Base-by-base conservation (phyloP, 2,797 vertebrate genomes). In the Melanogrammus aeglefinus region DNA sequence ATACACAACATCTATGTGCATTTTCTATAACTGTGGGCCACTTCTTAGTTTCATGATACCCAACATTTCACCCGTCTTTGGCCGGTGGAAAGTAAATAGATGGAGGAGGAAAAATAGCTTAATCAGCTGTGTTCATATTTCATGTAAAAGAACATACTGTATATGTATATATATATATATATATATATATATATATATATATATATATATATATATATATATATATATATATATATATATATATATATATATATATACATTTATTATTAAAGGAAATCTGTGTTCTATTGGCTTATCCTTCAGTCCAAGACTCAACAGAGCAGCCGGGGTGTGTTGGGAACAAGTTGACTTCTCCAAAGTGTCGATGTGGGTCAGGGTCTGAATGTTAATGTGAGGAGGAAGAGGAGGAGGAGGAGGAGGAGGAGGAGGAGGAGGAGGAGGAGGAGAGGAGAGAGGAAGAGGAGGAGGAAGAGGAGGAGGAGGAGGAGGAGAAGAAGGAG, bases 321-420 rank as follows among this genome's bases (percentile, higher is more conserved):
- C 78, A 89, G 83, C 41, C 76, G 77, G 84, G 70, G 70, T n/a
- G 70, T n/a, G 84, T 87, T 85, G 84, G 86, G 87, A 85, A 89
- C 91, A 88, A 90, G 84, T 86, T 82, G 38, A 84, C 74, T 87
- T 88, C 76, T 81, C 78, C 76, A 82, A 72, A 81, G 81, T 85
- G 39, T 73, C 88, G n/a, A n/a, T 85, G 85, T 89, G 90, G 90
- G 90, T 92, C 90, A 90, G 44, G 88, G 87, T 89, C 85, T 86
- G 73, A 82, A 75, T 81, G 85, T 85, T 83, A 85, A 88, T 18
- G 47, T 6, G 3, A 21, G 47, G 47, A 57, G 47, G 47, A 14
- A 13, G 7, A 41, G 39, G 39, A 3, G 39, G 36, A 1, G 36
- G 8, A 38, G 4, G 36, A 38, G 36, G 36, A 38, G 36, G 2